Evolutionary conservation across 1,140 invertebrate genomes (phyloP).

Genomic region (Philaenus spumarius): DNA sequence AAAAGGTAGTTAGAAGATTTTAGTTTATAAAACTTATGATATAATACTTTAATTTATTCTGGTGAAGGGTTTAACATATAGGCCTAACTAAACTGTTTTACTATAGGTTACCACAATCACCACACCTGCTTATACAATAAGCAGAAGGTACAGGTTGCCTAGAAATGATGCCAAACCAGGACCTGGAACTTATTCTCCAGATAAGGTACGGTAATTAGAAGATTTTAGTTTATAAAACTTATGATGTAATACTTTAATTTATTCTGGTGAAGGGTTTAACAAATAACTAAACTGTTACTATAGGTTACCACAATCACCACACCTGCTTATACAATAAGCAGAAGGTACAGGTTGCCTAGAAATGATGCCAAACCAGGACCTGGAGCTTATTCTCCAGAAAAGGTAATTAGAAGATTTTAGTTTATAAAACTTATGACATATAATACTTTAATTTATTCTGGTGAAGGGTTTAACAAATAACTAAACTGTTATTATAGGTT

Average conservation of each 20-base stretch:
- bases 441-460: neutral
- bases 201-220: conserved; percentile 28
- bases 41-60: neutral
- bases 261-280: conserved; percentile 20
- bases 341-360: conserved; percentile 62
- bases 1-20: conserved; percentile 18
- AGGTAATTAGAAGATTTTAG: conserved; percentile 48
- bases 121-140: conserved; percentile 8
- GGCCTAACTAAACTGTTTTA: conserved; percentile 4
- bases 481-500: conserved; percentile 2
- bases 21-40: neutral
- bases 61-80: conserved; percentile 23
- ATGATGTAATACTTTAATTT: neutral
- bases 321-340: conserved; percentile 79
- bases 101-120: conserved; percentile 26
- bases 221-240: neutral
- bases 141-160: conserved; percentile 6
- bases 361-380: conserved; percentile 81
- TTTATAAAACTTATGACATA: neutral
- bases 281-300: too few species aligned
- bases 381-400: conserved; percentile 86
- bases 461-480: too few species aligned
- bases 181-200: conserved; percentile 47
- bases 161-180: conserved; percentile 49
- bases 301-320: conserved; percentile 33